phyloP scores from a whole-genome alignment of 2,113 vertebrate species.

The Mionectes macconnelli region DNA sequence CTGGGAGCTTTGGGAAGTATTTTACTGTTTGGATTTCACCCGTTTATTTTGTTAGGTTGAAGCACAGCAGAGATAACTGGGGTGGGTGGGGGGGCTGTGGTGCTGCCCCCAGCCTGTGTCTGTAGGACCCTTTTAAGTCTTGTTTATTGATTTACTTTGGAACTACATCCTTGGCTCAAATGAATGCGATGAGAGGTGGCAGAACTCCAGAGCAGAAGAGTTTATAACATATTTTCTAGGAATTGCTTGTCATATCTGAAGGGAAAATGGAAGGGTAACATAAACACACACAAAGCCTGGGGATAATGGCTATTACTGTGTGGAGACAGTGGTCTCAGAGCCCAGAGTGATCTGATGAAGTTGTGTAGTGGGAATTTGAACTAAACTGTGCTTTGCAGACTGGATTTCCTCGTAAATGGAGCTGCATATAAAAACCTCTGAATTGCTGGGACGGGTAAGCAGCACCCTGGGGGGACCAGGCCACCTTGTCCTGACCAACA shows the following conservation, averaged over 20 bases:
- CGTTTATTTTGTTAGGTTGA: not conserved
- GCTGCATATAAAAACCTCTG: not conserved
- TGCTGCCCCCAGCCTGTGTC: not conserved
- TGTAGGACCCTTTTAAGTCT: not conserved
- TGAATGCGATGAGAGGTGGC: conserved; percentile 40
- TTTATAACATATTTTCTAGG: not conserved
- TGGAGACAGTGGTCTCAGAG: not conserved
- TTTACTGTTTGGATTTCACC: not conserved
- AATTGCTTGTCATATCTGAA: conserved; percentile 53
- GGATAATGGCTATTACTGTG: not conserved
- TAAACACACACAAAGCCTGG: not conserved
- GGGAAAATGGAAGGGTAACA: conserved; percentile 55
- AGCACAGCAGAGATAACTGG: not conserved
- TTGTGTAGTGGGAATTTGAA: not conserved
- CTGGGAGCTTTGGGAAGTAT: not conserved
- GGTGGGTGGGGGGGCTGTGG: not conserved
- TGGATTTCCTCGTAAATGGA: conserved; percentile 14
- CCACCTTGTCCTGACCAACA: not conserved
- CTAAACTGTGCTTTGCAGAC: conserved; percentile 5
- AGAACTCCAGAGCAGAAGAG: conserved; percentile 36
- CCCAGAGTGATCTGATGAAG: conserved; percentile 13
- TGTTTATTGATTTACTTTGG: conserved; percentile 53
- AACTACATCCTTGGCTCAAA: not conserved
- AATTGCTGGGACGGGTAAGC: not conserved
- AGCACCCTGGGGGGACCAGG: not conserved